These are phyloP conservation scores for Sturnus vulgaris DNA, from an alignment of 2,113 vertebrate species.

Conservation along the genomic window DNA sequence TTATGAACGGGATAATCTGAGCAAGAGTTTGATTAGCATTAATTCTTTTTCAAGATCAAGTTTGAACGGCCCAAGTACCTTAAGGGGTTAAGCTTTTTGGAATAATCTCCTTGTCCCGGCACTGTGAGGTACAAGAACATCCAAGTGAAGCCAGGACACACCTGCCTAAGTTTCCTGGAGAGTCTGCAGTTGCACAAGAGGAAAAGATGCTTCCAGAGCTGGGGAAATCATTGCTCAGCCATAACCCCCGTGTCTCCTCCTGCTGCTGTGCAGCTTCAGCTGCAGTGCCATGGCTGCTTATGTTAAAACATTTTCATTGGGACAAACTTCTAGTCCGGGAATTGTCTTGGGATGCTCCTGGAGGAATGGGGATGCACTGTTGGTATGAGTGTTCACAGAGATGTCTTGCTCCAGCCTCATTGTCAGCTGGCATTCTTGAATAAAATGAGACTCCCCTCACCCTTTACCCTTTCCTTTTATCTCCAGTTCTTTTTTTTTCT, in stretches of 20 bases:
- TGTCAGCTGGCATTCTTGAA: neutral
- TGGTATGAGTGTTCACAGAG: neutral
- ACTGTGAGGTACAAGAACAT: neutral
- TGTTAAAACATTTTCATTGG: neutral
- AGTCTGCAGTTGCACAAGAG: neutral
- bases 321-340: neutral
- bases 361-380: neutral
- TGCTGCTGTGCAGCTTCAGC: neutral
- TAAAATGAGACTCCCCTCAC: neutral
- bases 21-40: neutral
- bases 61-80: neutral
- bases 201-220: neutral
- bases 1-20: neutral
- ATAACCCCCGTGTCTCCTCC: rapidly evolving
- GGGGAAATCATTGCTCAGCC: neutral
- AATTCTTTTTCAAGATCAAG: neutral
- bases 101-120: neutral
- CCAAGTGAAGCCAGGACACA: neutral
- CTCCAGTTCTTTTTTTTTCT: neutral
- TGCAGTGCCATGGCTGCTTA: neutral
- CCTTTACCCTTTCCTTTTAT: neutral
- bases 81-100: neutral
- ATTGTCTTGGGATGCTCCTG: neutral
- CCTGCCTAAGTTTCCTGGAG: neutral
- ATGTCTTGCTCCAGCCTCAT: rapidly evolving